Base-by-base conservation (phyloP, 2,888 invertebrate species). In the Globia sparganii region DNA sequence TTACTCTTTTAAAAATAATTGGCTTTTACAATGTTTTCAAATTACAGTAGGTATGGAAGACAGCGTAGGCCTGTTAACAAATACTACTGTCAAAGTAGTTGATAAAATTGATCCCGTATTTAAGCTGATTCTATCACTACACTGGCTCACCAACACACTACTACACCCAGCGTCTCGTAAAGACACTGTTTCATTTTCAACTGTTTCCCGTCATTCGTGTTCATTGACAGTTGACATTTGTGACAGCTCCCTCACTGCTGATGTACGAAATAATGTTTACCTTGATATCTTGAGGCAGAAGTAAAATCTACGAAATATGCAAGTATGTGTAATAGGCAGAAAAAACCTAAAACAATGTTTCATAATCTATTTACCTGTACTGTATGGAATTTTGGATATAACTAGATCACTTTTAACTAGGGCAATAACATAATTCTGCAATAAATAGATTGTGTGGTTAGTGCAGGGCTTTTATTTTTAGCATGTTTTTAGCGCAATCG, bases 401-500 rank as follows among this genome's bases (percentile, higher is more conserved):
- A n/a, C n/a, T n/a, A 59, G 61, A 71, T 37, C 34, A 59, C 21
- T 66, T 49, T 59, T 43, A 59, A 62, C 66, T 71, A 72, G 75
- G 73, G 74, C 83, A 75, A 75, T 75, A 81, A 85, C 74, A 79
- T 74, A 56, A 15, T 66, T 78, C 65, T 72, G 62, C 76, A 72
- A 72, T 69, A 85, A 80, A 86, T 78, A 83, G 77, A 77, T 13
- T 65, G 34, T 56, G 74, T 76, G 73, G 53, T 53, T 53, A 53
- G 53, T 53, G 53, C 66, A 18, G 37, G 28, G 15, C 11, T 49
- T 72, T 72, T 85, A 86, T 85, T 83, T 83, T 77, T 83, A 83
- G 68, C 25, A 25, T 85, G 83, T 85, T 83, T 83, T 77, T 83
- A 83, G 68, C 25, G n/a, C 64, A 62, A 77, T 77, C 70, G 75